Evolutionary conservation across 2,113 vertebrate species (phyloP).

Genomic region (Amblyopsis rosae): DNA sequence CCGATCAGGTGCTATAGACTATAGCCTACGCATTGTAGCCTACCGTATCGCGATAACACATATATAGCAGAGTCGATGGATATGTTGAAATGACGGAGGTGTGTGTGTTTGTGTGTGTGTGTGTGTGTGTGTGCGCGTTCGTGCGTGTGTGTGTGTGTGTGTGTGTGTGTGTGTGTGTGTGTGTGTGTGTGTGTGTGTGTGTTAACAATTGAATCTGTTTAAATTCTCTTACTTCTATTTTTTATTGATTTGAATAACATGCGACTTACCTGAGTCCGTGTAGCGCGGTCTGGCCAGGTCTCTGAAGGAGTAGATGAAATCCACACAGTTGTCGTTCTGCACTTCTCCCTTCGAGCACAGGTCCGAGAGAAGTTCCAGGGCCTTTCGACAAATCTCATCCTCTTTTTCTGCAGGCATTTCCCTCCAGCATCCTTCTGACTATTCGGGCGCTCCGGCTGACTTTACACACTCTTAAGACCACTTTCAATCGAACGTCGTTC

Average conservation of each 20-base stretch:
- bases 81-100: background rate
- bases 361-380: slow-evolving; percentile 92
- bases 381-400: slow-evolving; percentile 97
- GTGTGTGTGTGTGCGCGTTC: too few species aligned
- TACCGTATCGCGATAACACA: too few species aligned
- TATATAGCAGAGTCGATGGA: too few species aligned
- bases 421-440: slow-evolving; percentile 94
- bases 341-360: slow-evolving; percentile 93
- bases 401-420: slow-evolving; percentile 95
- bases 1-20: too few species aligned
- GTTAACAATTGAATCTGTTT: too few species aligned
- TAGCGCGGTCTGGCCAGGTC: slow-evolving; percentile 89
- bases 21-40: too few species aligned
- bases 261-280: slow-evolving; percentile 85
- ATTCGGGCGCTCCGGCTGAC: slow-evolving; percentile 78
- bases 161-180: too few species aligned
- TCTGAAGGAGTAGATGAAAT: slow-evolving; percentile 93
- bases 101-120: too few species aligned
- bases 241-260: background rate
- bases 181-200: too few species aligned
- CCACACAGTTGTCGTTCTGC: slow-evolving; percentile 92
- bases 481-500: background rate
- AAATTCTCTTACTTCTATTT: too few species aligned
- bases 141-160: too few species aligned
- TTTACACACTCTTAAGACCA: slow-evolving; percentile 11